Conservation (phyloP, 2,113 vertebrate genomes). For the Zosterops pallidus region DNA sequence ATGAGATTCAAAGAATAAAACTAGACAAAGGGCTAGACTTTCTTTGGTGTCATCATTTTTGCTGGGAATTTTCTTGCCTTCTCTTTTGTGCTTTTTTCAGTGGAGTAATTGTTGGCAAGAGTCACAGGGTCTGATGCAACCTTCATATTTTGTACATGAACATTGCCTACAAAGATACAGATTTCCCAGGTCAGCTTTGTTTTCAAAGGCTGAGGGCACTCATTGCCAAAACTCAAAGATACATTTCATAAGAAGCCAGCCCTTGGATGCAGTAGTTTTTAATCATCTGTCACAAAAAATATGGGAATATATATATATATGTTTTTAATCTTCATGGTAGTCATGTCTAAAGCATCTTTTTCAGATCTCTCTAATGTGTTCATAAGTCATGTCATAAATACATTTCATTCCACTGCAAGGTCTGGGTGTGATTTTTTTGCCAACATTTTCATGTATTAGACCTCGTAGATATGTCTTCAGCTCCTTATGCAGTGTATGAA, state of each 20-base stretch:
- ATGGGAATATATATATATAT: background rate
- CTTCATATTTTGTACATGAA: slow-evolving; percentile 51
- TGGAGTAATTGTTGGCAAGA: slow-evolving; percentile 50
- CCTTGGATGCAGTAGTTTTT: background rate
- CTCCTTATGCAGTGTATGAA: background rate
- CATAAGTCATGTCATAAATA: background rate
- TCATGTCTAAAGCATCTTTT: slow-evolving; percentile 31
- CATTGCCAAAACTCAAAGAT: slow-evolving; percentile 22
- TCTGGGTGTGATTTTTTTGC: slow-evolving; percentile 1
- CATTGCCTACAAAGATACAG: slow-evolving; percentile 29
- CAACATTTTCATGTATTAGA: background rate
- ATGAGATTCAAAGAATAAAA: slow-evolving; percentile 44
- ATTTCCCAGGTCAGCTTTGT: slow-evolving; percentile 54
- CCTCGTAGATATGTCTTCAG: background rate
- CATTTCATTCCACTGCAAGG: background rate
- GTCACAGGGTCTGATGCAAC: slow-evolving; percentile 43
- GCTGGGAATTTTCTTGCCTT: slow-evolving; percentile 60
- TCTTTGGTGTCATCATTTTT: slow-evolving; percentile 66
- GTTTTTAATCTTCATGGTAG: background rate
- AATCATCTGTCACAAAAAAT: background rate
- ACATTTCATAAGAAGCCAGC: background rate
- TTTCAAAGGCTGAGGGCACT: background rate
- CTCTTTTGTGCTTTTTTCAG: slow-evolving; percentile 42
- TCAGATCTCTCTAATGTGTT: background rate
- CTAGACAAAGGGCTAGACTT: slow-evolving; percentile 67